Percentiles rank a stretch among this genome's conserved stretches.
These are phyloP conservation scores for Pseudocheirus occidentalis DNA, from an alignment of 2,797 vertebrate species.

Conservation along the genomic window DNA sequence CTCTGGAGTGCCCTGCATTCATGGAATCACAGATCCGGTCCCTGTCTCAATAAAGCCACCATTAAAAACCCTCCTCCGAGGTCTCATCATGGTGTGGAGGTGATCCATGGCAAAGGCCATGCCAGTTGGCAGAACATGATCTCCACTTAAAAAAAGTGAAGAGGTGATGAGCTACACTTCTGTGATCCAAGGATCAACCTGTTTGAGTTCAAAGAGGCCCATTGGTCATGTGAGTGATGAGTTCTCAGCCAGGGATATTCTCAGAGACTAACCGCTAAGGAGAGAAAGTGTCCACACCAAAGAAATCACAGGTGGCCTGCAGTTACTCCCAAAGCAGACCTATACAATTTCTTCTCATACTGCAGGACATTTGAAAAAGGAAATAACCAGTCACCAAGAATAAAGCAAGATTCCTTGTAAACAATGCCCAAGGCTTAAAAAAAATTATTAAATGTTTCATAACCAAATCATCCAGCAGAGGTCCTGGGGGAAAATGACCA, in stretches of 20 bases:
- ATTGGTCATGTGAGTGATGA: background rate
- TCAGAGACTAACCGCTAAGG: background rate
- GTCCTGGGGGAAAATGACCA: background rate
- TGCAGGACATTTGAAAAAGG: background rate
- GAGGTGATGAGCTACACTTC: background rate
- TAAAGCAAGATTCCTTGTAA: background rate
- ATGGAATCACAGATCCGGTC: background rate
- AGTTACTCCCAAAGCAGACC: background rate
- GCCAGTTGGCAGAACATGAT: background rate
- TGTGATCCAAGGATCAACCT: background rate
- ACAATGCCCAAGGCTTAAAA: background rate
- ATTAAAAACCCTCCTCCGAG: background rate
- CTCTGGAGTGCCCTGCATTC: background rate
- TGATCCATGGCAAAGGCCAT: background rate
- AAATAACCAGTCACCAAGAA: background rate
- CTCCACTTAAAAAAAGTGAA: background rate
- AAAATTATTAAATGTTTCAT: constrained; percentile 38
- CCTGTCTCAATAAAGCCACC: background rate
- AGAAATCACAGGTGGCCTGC: background rate
- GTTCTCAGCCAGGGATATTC: background rate
- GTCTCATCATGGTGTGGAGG: background rate
- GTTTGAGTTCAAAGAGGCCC: background rate
- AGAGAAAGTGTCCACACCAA: background rate
- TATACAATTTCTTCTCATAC: background rate
- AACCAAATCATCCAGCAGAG: constrained; percentile 37